Evolutionary conservation across 2,888 invertebrate species (phyloP).

Genomic region (Drosophila birchii): DNA sequence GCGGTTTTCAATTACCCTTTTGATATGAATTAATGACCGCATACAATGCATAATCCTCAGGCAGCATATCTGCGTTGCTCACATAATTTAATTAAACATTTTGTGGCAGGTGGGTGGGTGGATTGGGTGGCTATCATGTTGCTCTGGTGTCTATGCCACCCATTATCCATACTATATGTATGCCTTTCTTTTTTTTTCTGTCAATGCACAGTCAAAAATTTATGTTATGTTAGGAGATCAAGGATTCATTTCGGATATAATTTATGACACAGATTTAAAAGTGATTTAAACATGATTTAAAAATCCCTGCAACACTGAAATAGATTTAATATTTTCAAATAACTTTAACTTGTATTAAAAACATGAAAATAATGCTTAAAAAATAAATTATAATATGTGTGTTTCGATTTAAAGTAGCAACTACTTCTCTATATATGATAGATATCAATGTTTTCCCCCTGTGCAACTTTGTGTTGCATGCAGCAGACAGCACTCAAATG

Average conservation of each 20-base stretch:
- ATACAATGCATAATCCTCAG: conserved; percentile 45
- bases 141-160: conserved; percentile 24
- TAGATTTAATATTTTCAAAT: neutral
- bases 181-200: conserved; percentile 47
- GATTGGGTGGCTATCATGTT: conserved; percentile 26
- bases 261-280: neutral
- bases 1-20: conserved; percentile 79
- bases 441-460: neutral
- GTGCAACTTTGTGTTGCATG: conserved; percentile 54
- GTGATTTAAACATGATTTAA: neutral
- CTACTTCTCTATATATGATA: neutral
- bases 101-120: conserved; percentile 26
- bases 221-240: neutral
- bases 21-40: conserved; percentile 77
- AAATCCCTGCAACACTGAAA: too few relatives aligned
- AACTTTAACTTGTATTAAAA: neutral
- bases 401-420: neutral
- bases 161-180: neutral
- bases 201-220: conserved; percentile 20
- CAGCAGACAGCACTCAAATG: conserved; percentile 10
- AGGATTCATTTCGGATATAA: neutral
- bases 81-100: conserved; percentile 67
- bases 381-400: neutral
- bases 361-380: rapidly evolving
- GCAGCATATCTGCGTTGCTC: conserved; percentile 32